A percentile compares a stretch with the other conserved stretches of the same genome.
Conservation (phyloP, 2,113 vertebrate genomes). For the Otis tarda region DNA sequence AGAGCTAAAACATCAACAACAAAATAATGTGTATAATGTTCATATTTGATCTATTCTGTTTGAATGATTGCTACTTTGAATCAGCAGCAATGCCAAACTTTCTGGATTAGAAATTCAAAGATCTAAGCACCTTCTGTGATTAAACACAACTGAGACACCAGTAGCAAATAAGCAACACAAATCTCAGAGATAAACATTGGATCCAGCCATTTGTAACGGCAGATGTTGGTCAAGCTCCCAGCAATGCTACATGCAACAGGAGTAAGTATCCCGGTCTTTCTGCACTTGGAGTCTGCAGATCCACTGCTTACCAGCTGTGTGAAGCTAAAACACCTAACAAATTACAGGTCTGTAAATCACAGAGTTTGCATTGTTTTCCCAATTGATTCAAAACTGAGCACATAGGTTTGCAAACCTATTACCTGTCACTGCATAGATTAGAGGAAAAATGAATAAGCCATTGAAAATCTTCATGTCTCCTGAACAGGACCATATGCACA, state of each 20-base stretch:
- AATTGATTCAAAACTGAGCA: background rate
- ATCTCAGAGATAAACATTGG: background rate
- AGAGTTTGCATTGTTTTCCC: background rate
- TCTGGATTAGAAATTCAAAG: background rate
- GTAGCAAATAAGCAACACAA: background rate
- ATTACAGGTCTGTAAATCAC: background rate
- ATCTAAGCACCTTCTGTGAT: background rate
- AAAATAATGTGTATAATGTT: background rate
- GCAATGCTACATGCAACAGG: fast-evolving
- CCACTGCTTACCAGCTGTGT: background rate
- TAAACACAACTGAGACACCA: background rate
- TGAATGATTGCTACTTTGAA: background rate
- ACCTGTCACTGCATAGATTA: background rate
- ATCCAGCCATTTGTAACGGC: background rate
- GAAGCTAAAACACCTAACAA: background rate
- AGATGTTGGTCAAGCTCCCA: background rate
- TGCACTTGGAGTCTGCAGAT: background rate
- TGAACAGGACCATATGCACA: background rate
- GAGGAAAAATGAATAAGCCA: background rate
- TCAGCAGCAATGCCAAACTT: fast-evolving
- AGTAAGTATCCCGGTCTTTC: background rate
- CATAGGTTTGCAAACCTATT: background rate
- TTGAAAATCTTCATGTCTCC: background rate
- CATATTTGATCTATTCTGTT: background rate
- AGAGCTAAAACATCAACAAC: background rate